Base-by-base conservation (phyloP, 2,888 invertebrate species). In the Trichacis sp. region DNA sequence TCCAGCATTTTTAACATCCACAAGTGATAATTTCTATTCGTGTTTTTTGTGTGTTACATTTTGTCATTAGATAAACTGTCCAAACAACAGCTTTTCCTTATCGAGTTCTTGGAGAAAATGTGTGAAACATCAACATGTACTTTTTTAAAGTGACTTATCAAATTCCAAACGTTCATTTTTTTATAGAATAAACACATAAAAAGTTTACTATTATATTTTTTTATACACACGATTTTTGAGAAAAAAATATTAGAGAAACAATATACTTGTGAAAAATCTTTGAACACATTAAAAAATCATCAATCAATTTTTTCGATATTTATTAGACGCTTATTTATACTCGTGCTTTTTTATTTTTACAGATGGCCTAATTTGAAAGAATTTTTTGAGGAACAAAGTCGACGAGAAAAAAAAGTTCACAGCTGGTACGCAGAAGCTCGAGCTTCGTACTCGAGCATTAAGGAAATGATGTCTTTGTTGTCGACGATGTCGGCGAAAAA, bases 401-500 rank as follows among this genome's bases (percentile, higher is more conserved):
- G 67, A 2, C 42, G 36, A 0, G 58, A 66, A 12, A 30, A 49
- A 5, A 70, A 77, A 40, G 69, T 74, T 5, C 52, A 69, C 19
- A 73, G 75, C 50, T 87, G 86, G 84, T 79, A 79, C 29, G 72
- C 83, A 14, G 86, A 87, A 73, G 70, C 84, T 9, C 76, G 77
- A 68, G 77, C 79, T 36, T 79, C 84, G 33, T 71, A 83, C 24
- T 69, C 76, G 2, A 74, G 81, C 29, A 80, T 80, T 33, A 78
- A 73, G 6, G 78, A 75, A 60, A 76, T 85, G 19, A 76, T 83
- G 52, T 54, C 69, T 19, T 77, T 84, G 30, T 73, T 88, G 58
- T 80, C 84, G 1, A 72, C 74, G 17, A 87, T 87, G 87, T 85
- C 87, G 2, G 72, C 80, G 0, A 84, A 83, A 69, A 85, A 86